phyloP scores from a whole-genome alignment of 2,888 invertebrate species.

The Drosophila mayaguana region DNA sequence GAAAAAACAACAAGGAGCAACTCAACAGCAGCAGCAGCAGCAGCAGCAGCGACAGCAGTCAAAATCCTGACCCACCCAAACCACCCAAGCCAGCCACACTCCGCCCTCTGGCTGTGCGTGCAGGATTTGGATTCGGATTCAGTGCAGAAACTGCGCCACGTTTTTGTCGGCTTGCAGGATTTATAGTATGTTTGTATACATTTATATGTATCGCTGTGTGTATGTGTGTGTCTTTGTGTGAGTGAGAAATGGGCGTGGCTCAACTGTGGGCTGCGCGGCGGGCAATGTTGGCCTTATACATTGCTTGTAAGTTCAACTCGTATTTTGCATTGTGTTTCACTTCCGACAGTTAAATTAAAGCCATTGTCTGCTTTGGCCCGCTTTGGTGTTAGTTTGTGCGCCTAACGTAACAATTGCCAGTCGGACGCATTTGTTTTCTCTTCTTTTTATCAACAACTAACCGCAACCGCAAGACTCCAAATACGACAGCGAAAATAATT shows the following conservation, averaged over 20 bases:
- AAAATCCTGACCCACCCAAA: slow-evolving; percentile 25
- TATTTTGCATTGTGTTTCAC: slow-evolving; percentile 79
- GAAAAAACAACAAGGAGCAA: slow-evolving; percentile 59
- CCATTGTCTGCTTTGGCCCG: slow-evolving; percentile 58
- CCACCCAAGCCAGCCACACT: neutral
- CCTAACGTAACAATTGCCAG: slow-evolving; percentile 76
- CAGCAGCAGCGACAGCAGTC: slow-evolving; percentile 52
- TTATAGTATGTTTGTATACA: slow-evolving; percentile 54
- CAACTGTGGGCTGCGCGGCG: slow-evolving; percentile 21
- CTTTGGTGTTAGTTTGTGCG: slow-evolving; percentile 63
- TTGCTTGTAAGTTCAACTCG: slow-evolving; percentile 79
- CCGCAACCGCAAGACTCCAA: slow-evolving; percentile 51
- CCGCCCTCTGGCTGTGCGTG: slow-evolving; percentile 56
- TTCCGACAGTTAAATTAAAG: slow-evolving; percentile 84
- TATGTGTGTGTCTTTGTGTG: slow-evolving; percentile 18
- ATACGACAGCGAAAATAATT: slow-evolving; percentile 73
- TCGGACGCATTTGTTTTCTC: slow-evolving; percentile 42
- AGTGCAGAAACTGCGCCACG: slow-evolving; percentile 67
- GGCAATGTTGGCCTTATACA: no score
- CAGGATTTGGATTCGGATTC: slow-evolving; percentile 52
- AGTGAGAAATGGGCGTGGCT: slow-evolving; percentile 65
- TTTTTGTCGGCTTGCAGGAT: slow-evolving; percentile 65
- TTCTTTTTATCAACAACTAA: slow-evolving; percentile 47
- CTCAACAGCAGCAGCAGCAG: slow-evolving; percentile 53
- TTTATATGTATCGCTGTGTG: neutral